These are phyloP conservation scores for Tipula lateralis DNA, from an alignment of 2,888 invertebrate species.

Conservation along the genomic window DNA sequence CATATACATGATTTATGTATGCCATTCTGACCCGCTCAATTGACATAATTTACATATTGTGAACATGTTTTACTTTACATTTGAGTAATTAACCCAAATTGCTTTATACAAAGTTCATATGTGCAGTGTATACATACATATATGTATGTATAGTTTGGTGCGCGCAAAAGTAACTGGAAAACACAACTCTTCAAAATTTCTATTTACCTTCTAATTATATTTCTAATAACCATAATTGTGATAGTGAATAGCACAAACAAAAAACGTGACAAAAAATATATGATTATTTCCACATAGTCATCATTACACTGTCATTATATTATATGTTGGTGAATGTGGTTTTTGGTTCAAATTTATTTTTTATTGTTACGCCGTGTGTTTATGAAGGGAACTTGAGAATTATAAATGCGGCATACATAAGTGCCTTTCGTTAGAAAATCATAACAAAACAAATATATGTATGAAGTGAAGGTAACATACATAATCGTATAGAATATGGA, in stretches of 20 bases:
- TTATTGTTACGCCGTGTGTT: neutral
- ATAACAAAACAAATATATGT: neutral
- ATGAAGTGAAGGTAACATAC: neutral
- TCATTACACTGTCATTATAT: neutral
- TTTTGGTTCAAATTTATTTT: neutral
- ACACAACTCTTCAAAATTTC: neutral
- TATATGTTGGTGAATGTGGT: neutral
- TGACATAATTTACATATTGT: neutral
- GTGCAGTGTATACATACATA: neutral
- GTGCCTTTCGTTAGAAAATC: neutral
- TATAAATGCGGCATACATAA: neutral
- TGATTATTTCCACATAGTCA: neutral
- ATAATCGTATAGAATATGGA: neutral
- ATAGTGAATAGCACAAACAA: neutral
- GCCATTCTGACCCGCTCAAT: neutral
- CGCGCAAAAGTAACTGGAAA: neutral
- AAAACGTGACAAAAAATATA: slow-evolving; percentile 13
- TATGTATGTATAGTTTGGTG: neutral
- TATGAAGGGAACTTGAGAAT: neutral
- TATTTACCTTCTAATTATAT: neutral
- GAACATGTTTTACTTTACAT: neutral
- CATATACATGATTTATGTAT: neutral
- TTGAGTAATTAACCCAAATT: neutral
- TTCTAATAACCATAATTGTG: neutral
- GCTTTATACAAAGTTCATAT: neutral